Conservation (phyloP, 2,113 vertebrate genomes). For the Mustelus asterias region DNA sequence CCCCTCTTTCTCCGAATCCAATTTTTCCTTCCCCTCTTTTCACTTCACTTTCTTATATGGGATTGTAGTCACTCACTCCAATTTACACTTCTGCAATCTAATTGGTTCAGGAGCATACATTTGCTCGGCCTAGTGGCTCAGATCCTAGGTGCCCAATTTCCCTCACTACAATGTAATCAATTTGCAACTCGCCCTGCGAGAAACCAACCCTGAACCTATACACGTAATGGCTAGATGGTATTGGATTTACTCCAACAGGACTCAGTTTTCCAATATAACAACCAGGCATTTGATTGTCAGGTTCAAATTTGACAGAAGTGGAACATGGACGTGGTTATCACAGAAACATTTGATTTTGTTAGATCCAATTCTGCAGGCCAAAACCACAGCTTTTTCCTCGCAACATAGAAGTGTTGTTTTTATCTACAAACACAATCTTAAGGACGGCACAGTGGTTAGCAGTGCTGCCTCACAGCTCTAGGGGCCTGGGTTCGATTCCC, state of each 20-base stretch:
- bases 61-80: not conserved
- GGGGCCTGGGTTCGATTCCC: too few species aligned
- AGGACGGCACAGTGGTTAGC: too few species aligned
- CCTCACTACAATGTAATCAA: not conserved
- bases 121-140: not conserved
- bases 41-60: not conserved
- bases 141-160: not conserved
- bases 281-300: not conserved
- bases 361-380: not conserved
- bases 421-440: not conserved
- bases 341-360: not conserved
- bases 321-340: not conserved
- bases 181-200: not conserved
- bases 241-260: not conserved
- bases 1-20: not conserved
- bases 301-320: not conserved
- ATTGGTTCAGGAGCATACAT: not conserved
- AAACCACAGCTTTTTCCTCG: not conserved
- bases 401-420: not conserved
- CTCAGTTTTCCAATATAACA: too few species aligned
- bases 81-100: not conserved
- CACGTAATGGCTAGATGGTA: not conserved
- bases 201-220: too few species aligned
- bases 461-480: too few species aligned
- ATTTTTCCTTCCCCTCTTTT: not conserved